A percentile compares a stretch with the other conserved stretches of the same genome.
Evolutionary conservation across 2,888 invertebrate species (phyloP).

Genomic region (Lasioglossum oenotherae): DNA sequence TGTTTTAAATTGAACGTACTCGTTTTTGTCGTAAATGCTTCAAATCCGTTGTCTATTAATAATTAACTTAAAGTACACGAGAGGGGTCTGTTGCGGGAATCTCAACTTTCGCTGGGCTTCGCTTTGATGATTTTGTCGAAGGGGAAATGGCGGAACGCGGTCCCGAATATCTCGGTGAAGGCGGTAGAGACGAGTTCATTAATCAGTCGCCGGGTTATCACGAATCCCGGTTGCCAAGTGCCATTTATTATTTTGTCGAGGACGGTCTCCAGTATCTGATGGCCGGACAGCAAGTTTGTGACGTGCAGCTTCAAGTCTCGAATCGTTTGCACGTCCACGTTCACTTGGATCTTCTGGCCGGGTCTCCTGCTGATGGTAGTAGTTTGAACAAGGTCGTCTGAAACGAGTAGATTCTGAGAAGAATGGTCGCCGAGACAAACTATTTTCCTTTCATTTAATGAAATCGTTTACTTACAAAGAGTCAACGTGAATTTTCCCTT

Average conservation of each 20-base stretch:
- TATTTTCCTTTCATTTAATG: too few relatives aligned
- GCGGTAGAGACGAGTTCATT: conserved; percentile 93
- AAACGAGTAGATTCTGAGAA: not conserved
- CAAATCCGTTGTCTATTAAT: too few relatives aligned
- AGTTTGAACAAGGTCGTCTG: conserved; percentile 86
- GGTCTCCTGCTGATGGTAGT: conserved; percentile 87
- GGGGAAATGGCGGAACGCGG: conserved; percentile 90
- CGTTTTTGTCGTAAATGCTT: too few relatives aligned
- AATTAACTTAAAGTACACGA: too few relatives aligned
- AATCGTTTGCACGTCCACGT: conserved; percentile 90
- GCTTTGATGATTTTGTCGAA: conserved; percentile 87
- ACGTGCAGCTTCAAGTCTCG: conserved; percentile 92
- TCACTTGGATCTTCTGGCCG: conserved; percentile 86
- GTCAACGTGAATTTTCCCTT: conserved; percentile 91
- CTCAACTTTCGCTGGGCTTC: conserved; percentile 52
- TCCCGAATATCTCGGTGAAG: conserved; percentile 93
- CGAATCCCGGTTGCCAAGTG: conserved; percentile 93
- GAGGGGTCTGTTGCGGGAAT: too few relatives aligned
- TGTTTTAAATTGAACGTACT: too few relatives aligned
- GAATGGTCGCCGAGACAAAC: not conserved
- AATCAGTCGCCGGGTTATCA: conserved; percentile 90
- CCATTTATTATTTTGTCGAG: conserved; percentile 92
- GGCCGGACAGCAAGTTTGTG: conserved; percentile 89
- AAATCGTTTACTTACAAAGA: conserved; percentile 85
- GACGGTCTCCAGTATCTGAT: conserved; percentile 88